Conservation (phyloP, 2,113 vertebrate species). For the Amblyornis subalaris region DNA sequence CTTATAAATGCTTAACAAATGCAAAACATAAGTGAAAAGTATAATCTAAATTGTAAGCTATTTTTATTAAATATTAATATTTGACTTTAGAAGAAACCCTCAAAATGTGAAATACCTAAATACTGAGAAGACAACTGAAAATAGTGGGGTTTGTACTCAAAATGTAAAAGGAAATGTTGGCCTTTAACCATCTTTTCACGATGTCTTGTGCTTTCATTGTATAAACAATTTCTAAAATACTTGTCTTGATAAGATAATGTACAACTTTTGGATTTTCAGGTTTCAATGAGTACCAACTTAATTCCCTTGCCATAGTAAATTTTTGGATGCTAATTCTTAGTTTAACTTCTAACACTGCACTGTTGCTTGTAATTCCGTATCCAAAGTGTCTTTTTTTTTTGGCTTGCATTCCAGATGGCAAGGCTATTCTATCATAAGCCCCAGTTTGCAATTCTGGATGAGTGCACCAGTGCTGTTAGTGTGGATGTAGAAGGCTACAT, state of each 20-base stretch:
- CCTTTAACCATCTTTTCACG: background rate
- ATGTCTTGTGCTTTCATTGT: background rate
- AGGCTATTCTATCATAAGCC: constrained; percentile 97
- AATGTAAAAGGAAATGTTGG: background rate
- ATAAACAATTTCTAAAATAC: background rate
- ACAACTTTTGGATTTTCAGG: background rate
- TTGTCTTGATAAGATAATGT: background rate
- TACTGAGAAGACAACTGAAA: background rate
- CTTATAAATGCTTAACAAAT: background rate
- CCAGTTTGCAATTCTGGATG: constrained; percentile 97
- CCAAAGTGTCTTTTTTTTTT: background rate
- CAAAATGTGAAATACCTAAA: background rate
- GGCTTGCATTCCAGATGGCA: constrained; percentile 84
- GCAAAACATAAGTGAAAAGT: background rate
- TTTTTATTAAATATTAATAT: background rate
- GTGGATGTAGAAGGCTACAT: constrained; percentile 97
- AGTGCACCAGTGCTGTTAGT: constrained; percentile 98
- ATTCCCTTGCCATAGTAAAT: background rate
- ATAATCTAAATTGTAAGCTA: background rate
- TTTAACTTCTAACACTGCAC: background rate
- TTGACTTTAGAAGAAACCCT: background rate
- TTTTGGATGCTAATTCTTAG: background rate
- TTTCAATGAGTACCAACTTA: background rate
- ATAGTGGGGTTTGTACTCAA: background rate
- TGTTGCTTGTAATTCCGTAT: background rate